Evolutionary conservation across 2,797 vertebrate genomes (phyloP), one percentile per base, ranked within the genome.

Genomic region (Hypotaenidia philippensis): DNA sequence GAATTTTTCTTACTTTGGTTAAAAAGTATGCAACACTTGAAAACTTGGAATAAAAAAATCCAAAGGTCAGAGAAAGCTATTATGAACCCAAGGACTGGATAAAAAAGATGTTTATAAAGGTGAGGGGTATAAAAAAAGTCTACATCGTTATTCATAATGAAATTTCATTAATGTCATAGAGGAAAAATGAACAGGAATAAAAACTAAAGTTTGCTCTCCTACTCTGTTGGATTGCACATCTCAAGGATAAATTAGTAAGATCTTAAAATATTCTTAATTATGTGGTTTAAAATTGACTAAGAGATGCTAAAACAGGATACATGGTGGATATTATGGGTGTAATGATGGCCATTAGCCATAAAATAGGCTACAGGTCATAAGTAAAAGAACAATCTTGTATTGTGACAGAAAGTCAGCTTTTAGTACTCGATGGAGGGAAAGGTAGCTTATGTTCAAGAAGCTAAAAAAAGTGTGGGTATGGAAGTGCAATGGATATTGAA

Each of bases 401-500:
- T 64, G 50, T 65, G 70, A 76, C 40, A 86, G 53, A 61, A 69
- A 88, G 22, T 26, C 50, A 74, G 40, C 50, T 70, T 81, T 96
- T 75, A 76, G 78, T 70, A 80, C 59, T 94, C 80, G 41, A 32
- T 76, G 41, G 92, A 95, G 52, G 71, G 91, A 87, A 74, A 94
- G 53, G 21, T 6, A 55, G 74, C 66, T 94, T 83, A 94, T 60
- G 95, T 59, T 83, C 55, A 90, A 94, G 80, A 95, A 94, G 78
- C 61, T 57, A 52, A 90, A 76, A 44, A 89, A 90, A 45, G 65
- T 40, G 53, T 36, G 9, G 22, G 45, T 55, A 45, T 68, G 49
- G 82, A 88, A 93, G 79, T 86, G 55, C 44, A 68, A 60, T 75
- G 45, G 61, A 40, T 94, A 49, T 87, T 85, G 69, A 89, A 88